These are phyloP conservation scores for Beris morrisii DNA, from an alignment of 2,888 invertebrate genomes.

Conservation along the genomic window DNA sequence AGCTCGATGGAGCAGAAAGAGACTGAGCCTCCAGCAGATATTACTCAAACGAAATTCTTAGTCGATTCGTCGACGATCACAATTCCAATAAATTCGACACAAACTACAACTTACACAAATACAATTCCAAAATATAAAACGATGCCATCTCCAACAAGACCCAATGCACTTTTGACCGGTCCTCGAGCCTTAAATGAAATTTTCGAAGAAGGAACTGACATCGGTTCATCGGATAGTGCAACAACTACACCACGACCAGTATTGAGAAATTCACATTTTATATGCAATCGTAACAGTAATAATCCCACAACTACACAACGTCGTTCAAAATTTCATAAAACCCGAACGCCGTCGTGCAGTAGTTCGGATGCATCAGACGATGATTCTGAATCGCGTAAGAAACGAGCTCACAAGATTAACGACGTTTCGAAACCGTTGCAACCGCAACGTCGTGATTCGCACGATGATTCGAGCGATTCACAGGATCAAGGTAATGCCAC, in stretches of 20 bases:
- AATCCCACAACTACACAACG: constrained; percentile 54
- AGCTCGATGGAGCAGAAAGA: constrained; percentile 37
- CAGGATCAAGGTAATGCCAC: constrained; percentile 63
- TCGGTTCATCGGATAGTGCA: constrained; percentile 43
- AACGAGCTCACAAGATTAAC: constrained; percentile 72
- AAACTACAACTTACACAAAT: constrained; percentile 46
- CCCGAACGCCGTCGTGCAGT: constrained; percentile 84
- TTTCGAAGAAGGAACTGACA: constrained; percentile 64
- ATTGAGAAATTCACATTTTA: constrained; percentile 44
- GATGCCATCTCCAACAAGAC: constrained; percentile 61
- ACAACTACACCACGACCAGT: constrained; percentile 45
- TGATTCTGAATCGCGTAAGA: constrained; percentile 80
- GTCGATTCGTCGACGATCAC: constrained; percentile 61
- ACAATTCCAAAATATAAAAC: constrained; percentile 60
- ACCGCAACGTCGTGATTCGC: constrained; percentile 71
- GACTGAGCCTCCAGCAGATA: background rate
- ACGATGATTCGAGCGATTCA: constrained; percentile 84
- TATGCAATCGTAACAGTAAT: constrained; percentile 34
- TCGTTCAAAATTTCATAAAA: constrained; percentile 70
- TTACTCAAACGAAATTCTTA: constrained; percentile 45
- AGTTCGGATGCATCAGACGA: constrained; percentile 93
- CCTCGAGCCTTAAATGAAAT: constrained; percentile 65
- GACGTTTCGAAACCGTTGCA: constrained; percentile 65
- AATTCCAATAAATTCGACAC: constrained; percentile 56
- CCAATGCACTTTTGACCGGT: constrained; percentile 44